phyloP scores from a whole-genome alignment of 2,113 vertebrate genomes.

The Urocynchramus pylzowi region DNA sequence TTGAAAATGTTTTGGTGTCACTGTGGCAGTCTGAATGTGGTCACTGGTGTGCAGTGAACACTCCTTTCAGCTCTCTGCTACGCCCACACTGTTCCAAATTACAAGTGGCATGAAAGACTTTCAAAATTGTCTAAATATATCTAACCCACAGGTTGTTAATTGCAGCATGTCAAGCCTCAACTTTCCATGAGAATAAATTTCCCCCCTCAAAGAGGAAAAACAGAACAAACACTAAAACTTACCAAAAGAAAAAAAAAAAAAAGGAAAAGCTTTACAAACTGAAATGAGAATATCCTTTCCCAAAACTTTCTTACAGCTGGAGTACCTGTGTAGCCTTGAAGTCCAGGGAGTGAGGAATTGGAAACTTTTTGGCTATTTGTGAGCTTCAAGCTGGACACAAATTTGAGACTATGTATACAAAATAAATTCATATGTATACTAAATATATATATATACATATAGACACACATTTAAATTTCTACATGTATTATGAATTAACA shows the following conservation, averaged over 20 bases:
- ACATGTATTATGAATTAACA: not conserved
- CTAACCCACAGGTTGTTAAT: not conserved
- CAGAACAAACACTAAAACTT: not conserved
- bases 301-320: not conserved
- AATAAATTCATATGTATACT: not conserved
- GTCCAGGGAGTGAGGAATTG: not conserved
- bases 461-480: not conserved
- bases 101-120: not conserved
- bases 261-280: not conserved
- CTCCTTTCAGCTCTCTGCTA: not conserved
- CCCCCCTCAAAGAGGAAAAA: not conserved
- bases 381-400: not conserved
- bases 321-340: not conserved
- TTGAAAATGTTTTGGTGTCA: not conserved
- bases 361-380: not conserved
- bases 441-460: not conserved
- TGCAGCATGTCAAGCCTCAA: not conserved
- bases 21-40: not conserved
- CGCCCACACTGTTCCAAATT: not conserved
- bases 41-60: not conserved
- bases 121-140: slow-evolving; percentile 10
- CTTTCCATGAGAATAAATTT: not conserved
- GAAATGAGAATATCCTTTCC: not conserved
- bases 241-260: not conserved
- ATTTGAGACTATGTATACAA: not conserved